These are phyloP conservation scores for Hoplostethus mediterraneus DNA, from an alignment of 2,797 vertebrate species.

Conservation along the genomic window DNA sequence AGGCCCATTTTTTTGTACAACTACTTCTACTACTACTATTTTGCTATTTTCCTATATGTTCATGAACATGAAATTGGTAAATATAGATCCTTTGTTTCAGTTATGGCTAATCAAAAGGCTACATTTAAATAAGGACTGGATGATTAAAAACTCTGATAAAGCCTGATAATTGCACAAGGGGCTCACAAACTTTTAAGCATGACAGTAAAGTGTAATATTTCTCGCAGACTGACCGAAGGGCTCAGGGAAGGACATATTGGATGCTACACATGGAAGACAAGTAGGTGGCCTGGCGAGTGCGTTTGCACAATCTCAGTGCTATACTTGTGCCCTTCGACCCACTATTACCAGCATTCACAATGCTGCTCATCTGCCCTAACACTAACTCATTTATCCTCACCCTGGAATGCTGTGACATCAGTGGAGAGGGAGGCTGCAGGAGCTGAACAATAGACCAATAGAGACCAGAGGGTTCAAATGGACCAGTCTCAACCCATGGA, in stretches of 20 bases:
- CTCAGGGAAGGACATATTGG: conserved; percentile 7
- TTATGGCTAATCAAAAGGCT: too few species aligned
- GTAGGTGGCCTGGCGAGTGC: conserved; percentile 42
- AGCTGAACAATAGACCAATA: conserved; percentile 84
- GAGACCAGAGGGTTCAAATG: conserved; percentile 81
- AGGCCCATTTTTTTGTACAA: too few species aligned
- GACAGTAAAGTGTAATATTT: conserved; percentile 6
- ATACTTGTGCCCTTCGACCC: conserved; percentile 71
- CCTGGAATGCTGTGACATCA: conserved; percentile 86
- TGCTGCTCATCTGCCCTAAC: conserved; percentile 82
- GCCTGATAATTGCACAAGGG: too few species aligned
- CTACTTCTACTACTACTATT: too few species aligned
- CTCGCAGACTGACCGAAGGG: conserved; percentile 10
- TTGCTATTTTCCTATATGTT: too few species aligned
- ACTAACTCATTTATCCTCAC: conserved; percentile 85
- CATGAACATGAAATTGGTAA: too few species aligned
- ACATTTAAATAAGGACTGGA: too few species aligned
- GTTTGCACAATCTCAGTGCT: conserved; percentile 60
- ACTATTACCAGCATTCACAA: conserved; percentile 71
- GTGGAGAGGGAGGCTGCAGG: conserved; percentile 73
- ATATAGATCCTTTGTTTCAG: too few species aligned
- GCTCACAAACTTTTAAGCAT: too few species aligned
- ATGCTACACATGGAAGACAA: background rate
- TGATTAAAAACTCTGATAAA: too few species aligned
- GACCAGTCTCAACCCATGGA: conserved; percentile 73